Evolutionary conservation across 1,140 invertebrate species (phyloP), one percentile per base, ranked within the genome.

Genomic region (Schlechtendalia chinensis): DNA sequence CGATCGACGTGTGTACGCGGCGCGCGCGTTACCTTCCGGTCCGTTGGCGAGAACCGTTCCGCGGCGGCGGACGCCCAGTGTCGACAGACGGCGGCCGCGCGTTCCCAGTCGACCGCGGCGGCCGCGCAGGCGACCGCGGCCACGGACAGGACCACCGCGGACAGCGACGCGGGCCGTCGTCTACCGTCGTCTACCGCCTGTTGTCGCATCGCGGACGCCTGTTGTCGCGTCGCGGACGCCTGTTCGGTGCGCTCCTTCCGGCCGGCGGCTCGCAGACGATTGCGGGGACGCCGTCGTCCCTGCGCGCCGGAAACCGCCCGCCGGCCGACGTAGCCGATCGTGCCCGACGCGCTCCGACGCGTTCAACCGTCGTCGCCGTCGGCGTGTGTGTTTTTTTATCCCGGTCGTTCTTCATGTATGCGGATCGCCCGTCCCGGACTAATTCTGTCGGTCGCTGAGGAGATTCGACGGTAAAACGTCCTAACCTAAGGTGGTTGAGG

Each of bases 11-110:
- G 3, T 8, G 32, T 39, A 39, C 32, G 32, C 3, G 3, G 3
- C 32, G 32, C 32, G 32, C 32, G 3, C 32, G n/a, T 50, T 54
- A 72, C 69, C 69, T 72, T 53, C 54, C 29, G 69, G 14, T 72
- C 69, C 4, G 27, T 19, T 0, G 24, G 24, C 10, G 47, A 29
- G 24, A 53, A 29, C 29, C 53, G 17, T 63, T 32, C 16, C 59
- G 27, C 27, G 59, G 16, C 12, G 47, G 24, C n/a, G 17, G 27
- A 72, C 27, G 53, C 8, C 47, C 47, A 53, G 50, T 54, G 50
- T 5, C 17, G 47, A 16, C 24, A 54, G 12, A n/a, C 69, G 24
- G 8, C 27, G 24, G 69, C 27, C 24, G 17, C 24, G 47, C 24
- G 24, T 53, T 14, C 16, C 50, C 50, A 54, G 47, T 54, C 69